phyloP scores from a whole-genome alignment of 2,888 invertebrate species.

The Lithophane semibrunnea region DNA sequence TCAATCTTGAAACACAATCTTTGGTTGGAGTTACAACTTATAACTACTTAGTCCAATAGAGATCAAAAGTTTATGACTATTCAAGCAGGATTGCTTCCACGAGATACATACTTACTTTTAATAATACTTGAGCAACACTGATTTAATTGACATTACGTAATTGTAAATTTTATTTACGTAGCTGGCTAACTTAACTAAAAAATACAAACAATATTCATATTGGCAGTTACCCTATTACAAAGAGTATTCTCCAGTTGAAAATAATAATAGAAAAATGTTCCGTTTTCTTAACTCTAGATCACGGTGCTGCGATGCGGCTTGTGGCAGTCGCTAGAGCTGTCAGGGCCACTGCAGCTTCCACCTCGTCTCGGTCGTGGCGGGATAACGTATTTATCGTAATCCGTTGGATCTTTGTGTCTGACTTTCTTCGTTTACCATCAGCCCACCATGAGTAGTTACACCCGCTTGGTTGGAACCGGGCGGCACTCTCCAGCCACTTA shows the following conservation, averaged over 20 bases:
- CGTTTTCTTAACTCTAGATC: slow-evolving; percentile 29
- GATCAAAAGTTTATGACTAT: slow-evolving; percentile 82
- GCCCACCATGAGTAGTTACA: slow-evolving; percentile 93
- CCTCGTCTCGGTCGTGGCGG: slow-evolving; percentile 92
- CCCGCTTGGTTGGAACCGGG: slow-evolving; percentile 93
- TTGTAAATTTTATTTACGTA: slow-evolving; percentile 69
- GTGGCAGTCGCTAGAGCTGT: slow-evolving; percentile 91
- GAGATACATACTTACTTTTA: slow-evolving; percentile 70
- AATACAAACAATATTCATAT: slow-evolving; percentile 61
- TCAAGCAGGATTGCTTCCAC: slow-evolving; percentile 68
- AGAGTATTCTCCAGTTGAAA: slow-evolving; percentile 50
- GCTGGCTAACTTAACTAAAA: slow-evolving; percentile 53
- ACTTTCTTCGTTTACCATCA: slow-evolving; percentile 80
- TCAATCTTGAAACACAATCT: slow-evolving; percentile 79
- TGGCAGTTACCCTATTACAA: slow-evolving; percentile 66
- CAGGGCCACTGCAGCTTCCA: slow-evolving; percentile 94
- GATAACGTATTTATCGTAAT: slow-evolving; percentile 75
- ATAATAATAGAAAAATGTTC: slow-evolving; percentile 14
- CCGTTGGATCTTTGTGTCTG: slow-evolving; percentile 75
- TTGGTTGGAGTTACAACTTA: slow-evolving; percentile 81
- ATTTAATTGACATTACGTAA: slow-evolving; percentile 62
- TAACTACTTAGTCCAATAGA: slow-evolving; percentile 81
- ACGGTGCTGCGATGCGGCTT: slow-evolving; percentile 79
- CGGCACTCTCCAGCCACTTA: slow-evolving; percentile 94
- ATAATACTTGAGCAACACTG: slow-evolving; percentile 81